Base-by-base conservation (phyloP, 2,888 invertebrate genomes). In the Drosophila meridiana region DNA sequence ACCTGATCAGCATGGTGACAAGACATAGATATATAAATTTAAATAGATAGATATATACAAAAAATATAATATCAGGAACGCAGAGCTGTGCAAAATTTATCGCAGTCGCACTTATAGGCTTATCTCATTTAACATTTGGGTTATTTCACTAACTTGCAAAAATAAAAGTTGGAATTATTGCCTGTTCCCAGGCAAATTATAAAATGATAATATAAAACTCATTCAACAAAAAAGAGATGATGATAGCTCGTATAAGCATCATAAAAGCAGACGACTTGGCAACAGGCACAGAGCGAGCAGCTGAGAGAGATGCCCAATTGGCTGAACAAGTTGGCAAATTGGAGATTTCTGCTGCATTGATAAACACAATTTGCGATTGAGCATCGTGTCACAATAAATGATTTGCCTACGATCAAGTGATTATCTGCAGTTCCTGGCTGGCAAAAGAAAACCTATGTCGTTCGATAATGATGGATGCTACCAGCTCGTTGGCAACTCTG, bases 321-420 rank as follows among this genome's bases (percentile, higher is more conserved):
- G 34, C 43, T 14, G 11, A 58, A 58, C 58, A 58, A 45, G 58
- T 58, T 58, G 45, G 45, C 58, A 57, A 68, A 43, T 48, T 60
- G 30, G 38, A 36, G 50, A 73, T 64, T 73, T 69, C 69, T 62
- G 60, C 63, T 64, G 66, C 66, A 70, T 80, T 78, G 65, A 70
- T 71, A 68, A 57, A 68, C 68, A 36, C 68, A 50, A 57, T 67
- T 68, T 63, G 64, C 69, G 73, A 81, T 68, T 69, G 55, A 53
- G 53, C 76, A 84, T 90, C 90, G 89, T 89, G 89, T 89, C 87
- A 87, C 87, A 89, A 84, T 82, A 87, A 90, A 83, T 87, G 84
- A 87, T 90, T 87, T 90, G 72, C 70, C 78, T 71, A 66, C 74
- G 79, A 89, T 85, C 89, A 89, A 87, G 89, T 90, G 82, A 87